These are phyloP conservation scores for Ariolimax columbianus DNA, from an alignment of 2,888 invertebrate species.

Conservation along the genomic window DNA sequence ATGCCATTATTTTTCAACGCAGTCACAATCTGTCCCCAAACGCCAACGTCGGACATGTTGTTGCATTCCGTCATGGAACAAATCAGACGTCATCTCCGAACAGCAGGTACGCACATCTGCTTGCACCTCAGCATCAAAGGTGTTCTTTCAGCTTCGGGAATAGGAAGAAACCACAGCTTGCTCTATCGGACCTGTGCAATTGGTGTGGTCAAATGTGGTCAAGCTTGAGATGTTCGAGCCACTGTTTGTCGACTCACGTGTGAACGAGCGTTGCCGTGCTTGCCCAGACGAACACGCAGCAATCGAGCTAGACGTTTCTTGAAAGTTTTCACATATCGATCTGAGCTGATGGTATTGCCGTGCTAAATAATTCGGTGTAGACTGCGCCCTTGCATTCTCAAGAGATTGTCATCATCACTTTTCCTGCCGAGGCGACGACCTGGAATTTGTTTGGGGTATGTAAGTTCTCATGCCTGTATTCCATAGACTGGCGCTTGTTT, in stretches of 20 bases:
- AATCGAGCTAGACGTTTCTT: neutral
- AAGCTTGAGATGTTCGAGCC: neutral
- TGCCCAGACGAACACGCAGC: neutral
- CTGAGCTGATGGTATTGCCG: neutral
- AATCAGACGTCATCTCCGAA: too few species aligned
- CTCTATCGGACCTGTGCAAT: neutral
- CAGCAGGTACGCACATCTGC: too few species aligned
- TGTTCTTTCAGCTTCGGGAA: too few species aligned
- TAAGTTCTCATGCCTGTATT: neutral
- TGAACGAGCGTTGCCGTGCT: neutral
- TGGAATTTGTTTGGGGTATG: neutral
- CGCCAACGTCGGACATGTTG: too few species aligned
- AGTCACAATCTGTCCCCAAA: too few species aligned
- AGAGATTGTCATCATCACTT: neutral
- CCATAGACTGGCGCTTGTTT: conserved; percentile 15
- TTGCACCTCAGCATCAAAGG: too few species aligned
- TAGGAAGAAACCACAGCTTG: too few species aligned
- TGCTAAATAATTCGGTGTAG: neutral
- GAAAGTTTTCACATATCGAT: neutral
- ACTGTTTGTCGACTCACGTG: neutral
- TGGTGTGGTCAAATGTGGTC: neutral
- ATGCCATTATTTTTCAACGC: too few species aligned
- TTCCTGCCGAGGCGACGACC: neutral
- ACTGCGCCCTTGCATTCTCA: neutral
- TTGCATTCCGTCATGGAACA: too few species aligned